Conservation (phyloP, 1,140 invertebrate genomes). For the Camponotus pennsylvanicus region DNA sequence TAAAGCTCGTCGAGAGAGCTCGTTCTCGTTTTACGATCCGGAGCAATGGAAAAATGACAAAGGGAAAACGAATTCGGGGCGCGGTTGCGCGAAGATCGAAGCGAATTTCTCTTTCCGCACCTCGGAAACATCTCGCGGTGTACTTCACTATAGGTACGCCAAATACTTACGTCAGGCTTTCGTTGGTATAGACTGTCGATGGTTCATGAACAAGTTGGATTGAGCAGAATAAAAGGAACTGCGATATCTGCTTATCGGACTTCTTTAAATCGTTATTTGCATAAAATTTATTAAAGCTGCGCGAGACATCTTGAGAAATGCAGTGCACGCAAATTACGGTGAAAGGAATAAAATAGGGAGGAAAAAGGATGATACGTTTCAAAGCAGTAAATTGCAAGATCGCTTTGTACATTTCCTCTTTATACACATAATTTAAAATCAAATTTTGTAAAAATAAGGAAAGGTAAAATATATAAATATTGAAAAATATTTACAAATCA, state of each 20-base stretch:
- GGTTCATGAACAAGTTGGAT: not conserved
- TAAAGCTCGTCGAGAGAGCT: constrained; percentile 22
- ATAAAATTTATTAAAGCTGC: constrained; percentile 17
- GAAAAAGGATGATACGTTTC: not conserved
- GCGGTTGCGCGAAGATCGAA: not conserved
- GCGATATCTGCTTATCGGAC: constrained; percentile 12
- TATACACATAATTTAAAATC: not conserved
- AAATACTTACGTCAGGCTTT: constrained; percentile 11
- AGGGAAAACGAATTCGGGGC: not conserved
- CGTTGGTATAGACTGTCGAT: constrained; percentile 17
- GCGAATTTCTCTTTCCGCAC: not conserved
- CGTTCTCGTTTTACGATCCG: constrained; percentile 25
- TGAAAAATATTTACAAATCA: not conserved
- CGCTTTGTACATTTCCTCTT: not conserved
- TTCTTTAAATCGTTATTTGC: constrained; percentile 13
- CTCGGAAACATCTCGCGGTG: not conserved
- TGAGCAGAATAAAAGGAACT: constrained; percentile 4
- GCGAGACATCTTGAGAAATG: not conserved
- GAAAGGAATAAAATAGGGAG: not conserved
- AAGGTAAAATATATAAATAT: not conserved
- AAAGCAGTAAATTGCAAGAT: not conserved
- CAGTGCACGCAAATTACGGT: not conserved
- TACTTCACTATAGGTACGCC: not conserved
- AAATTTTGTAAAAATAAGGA: not conserved
- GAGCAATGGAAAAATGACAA: constrained; percentile 6